These are phyloP conservation scores for Drosophila villosipedis DNA, from an alignment of 2,888 invertebrate genomes.

Conservation along the genomic window DNA sequence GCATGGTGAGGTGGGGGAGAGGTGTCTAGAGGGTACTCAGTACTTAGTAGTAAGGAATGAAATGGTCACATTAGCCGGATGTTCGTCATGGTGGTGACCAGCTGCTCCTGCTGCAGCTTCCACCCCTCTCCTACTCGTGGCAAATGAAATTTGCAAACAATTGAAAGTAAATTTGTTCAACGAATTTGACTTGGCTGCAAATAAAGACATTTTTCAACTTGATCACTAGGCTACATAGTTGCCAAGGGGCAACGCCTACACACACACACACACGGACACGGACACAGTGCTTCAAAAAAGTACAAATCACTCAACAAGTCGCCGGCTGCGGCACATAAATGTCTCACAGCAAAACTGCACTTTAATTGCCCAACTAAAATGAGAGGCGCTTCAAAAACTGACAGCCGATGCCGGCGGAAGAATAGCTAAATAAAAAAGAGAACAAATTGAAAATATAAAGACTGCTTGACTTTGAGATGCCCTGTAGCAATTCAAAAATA, in stretches of 20 bases:
- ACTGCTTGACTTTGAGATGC: neutral
- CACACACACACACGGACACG: conserved; percentile 17
- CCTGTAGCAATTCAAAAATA: neutral
- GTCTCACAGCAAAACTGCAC: conserved; percentile 73
- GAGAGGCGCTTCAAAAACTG: conserved; percentile 51
- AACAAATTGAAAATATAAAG: neutral
- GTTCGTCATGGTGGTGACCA: conserved; percentile 67
- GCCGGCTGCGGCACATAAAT: conserved; percentile 63
- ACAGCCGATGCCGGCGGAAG: conserved; percentile 55
- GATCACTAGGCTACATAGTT: conserved; percentile 59
- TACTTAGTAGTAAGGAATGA: conserved; percentile 11
- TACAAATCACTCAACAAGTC: conserved; percentile 75
- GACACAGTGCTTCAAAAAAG: conserved; percentile 18
- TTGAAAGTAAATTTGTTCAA: conserved; percentile 71
- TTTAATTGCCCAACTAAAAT: conserved; percentile 74
- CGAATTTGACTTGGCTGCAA: conserved; percentile 49
- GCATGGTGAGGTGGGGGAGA: conserved; percentile 14
- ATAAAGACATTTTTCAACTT: conserved; percentile 63
- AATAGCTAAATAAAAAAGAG: conserved; percentile 31
- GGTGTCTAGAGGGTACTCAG: neutral
- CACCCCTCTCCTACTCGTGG: neutral
- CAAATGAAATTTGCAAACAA: conserved; percentile 77
- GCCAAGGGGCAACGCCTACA: conserved; percentile 56
- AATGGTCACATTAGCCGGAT: conserved; percentile 74
- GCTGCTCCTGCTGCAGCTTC: conserved; percentile 29